Conservation (phyloP, 2,797 vertebrate species). For the Danio albolineatus region DNA sequence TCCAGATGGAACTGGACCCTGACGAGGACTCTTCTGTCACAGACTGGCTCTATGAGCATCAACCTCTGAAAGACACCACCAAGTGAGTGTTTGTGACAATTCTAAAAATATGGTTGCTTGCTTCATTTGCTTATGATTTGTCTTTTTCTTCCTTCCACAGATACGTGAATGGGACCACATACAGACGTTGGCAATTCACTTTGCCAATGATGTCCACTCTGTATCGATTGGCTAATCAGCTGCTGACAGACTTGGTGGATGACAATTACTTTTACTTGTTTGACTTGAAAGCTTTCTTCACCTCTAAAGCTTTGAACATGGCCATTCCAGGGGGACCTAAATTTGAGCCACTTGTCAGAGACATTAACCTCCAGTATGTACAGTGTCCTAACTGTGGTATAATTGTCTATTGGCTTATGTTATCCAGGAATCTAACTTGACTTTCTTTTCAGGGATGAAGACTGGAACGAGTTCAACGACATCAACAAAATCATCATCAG, state of each 20-base stretch:
- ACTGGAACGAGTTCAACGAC: constrained; percentile 99
- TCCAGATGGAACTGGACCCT: constrained; percentile 94
- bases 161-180: constrained; percentile 96
- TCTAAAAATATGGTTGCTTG: background rate
- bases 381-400: background rate
- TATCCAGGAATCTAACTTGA: background rate
- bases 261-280: constrained; percentile 98
- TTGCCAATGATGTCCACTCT: constrained; percentile 99
- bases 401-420: background rate
- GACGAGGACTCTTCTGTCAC: constrained; percentile 92
- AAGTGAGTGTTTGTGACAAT: constrained; percentile 79
- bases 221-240: constrained; percentile 97
- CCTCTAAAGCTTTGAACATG: constrained; percentile 98
- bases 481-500: constrained; percentile 99
- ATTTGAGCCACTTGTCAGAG: constrained; percentile 97
- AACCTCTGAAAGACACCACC: constrained; percentile 91
- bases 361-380: constrained; percentile 97
- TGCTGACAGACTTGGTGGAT: constrained; percentile 96
- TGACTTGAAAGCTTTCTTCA: constrained; percentile 98
- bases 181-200: constrained; percentile 98
- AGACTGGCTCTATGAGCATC: constrained; percentile 99
- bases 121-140: background rate
- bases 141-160: constrained; percentile 67
- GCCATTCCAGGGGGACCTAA: constrained; percentile 98
- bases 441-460: constrained; percentile 87